phyloP scores from a whole-genome alignment of 2,113 vertebrate genomes.

The Actenoides hombroni region DNA sequence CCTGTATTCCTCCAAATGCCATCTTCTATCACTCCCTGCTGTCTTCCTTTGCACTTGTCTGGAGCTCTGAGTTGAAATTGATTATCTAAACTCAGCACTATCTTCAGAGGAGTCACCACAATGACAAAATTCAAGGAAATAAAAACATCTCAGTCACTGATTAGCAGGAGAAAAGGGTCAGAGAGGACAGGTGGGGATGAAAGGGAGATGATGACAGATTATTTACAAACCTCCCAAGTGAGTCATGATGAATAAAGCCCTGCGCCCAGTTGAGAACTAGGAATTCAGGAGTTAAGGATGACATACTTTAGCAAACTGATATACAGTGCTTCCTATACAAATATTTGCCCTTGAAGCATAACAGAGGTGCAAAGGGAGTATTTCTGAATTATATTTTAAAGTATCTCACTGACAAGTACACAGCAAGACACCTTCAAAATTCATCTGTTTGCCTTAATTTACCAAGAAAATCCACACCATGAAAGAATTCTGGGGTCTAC shows the following conservation, averaged over 20 bases:
- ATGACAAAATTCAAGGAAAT: conserved; percentile 37
- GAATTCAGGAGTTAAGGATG: neutral
- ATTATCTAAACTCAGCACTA: conserved; percentile 12
- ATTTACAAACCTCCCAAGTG: neutral
- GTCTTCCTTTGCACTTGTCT: conserved; percentile 12
- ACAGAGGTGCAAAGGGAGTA: neutral
- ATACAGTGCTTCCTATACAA: neutral
- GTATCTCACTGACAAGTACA: neutral
- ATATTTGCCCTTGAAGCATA: neutral
- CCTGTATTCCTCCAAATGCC: neutral
- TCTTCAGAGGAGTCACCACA: conserved; percentile 4
- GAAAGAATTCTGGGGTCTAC: neutral
- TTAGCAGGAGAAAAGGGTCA: neutral
- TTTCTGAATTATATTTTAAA: neutral
- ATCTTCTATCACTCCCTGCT: conserved; percentile 32
- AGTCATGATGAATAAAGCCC: neutral
- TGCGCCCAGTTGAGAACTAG: neutral
- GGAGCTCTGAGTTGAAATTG: conserved; percentile 10
- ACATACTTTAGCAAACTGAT: neutral
- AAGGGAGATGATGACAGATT: neutral
- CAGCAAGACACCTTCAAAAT: neutral
- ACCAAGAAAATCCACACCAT: neutral
- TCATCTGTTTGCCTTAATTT: neutral
- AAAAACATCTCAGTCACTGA: conserved; percentile 19
- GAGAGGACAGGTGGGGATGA: neutral